phyloP scores from a whole-genome alignment of 2,888 invertebrate genomes.

The Campoplex nolae region DNA sequence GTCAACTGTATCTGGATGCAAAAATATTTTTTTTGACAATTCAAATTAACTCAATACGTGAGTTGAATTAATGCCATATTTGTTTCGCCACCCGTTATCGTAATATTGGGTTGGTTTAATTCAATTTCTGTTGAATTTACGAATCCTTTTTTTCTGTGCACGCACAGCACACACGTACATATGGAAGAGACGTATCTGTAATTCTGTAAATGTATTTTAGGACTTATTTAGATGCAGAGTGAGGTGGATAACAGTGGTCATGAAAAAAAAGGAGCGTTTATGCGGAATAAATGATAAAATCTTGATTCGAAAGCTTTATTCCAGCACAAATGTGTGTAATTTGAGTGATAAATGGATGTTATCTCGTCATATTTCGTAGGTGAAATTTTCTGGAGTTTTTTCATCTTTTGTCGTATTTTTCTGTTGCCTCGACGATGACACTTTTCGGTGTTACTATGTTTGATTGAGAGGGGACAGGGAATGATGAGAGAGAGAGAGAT shows the following conservation, averaged over 20 bases:
- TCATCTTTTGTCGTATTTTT: not conserved
- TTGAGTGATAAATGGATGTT: not conserved
- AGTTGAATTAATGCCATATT: no score
- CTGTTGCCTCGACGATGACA: no score
- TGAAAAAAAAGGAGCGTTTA: not conserved
- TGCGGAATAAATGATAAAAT: conserved; percentile 6
- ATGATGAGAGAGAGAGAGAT: not conserved
- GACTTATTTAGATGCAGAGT: not conserved
- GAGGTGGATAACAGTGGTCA: not conserved
- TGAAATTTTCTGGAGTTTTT: not conserved
- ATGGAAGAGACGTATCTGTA: no score
- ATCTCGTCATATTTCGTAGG: not conserved
- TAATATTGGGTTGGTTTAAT: no score
- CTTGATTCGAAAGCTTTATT: not conserved
- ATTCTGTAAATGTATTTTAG: not conserved
- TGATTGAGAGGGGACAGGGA: not conserved
- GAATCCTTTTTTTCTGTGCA: no score
- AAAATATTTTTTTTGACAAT: no score
- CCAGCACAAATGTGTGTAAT: not conserved
- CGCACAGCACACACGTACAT: not conserved
- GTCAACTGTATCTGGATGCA: no score
- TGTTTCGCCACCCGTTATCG: no score
- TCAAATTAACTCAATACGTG: no score
- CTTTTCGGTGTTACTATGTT: no score
- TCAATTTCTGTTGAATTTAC: no score